Base-by-base conservation (phyloP, 2,113 vertebrate genomes). In the Arothron firmamentum region DNA sequence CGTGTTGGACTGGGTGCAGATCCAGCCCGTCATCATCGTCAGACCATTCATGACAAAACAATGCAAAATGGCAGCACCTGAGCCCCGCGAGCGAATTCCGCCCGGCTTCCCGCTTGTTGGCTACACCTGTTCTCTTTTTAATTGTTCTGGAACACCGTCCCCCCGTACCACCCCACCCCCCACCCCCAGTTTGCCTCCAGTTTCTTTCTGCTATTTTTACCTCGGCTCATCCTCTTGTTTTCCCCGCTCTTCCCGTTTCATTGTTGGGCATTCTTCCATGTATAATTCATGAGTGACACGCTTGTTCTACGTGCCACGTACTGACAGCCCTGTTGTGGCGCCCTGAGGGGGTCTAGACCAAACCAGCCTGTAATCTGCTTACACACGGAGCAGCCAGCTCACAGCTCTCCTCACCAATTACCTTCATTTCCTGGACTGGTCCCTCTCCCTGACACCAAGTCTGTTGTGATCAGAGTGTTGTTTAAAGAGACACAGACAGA, bases 251-350 rank as follows among this genome's bases (percentile, higher is more conserved):
- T 47, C 67, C 63, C 76, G 58, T 86, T 80, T 78, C 62, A 80
- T 81, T 65, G 65, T 72, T 70, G 79, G 67, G 70, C 81, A 77
- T 83, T 56, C 62, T 68, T 58, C 67, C 70, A 81, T 87, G 85
- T 78, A 72, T 86, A 82, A 86, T 87, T 87, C 84, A 87, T 82
- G 74, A 86, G 77, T 48, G 60, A 77, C 86, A 79, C 25, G 70
- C 84, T 88, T 86, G 84, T 85, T 86, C 84, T 84, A 83, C 85
- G 87, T 77, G 70, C 77, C 79, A 64, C 81, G 80, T 86, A 86
- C 72, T 75, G 68, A 75, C 74, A 72, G 69, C 79, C 79, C 82
- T 85, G 84, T 84, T 78, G 75, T 58, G 67, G 52, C 20, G 21
- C 82, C 86, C 83, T 75, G 69, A 77, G 79, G 81, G 79, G 76